Evolutionary conservation across 92 coral and sea anemone species (phyloP).

Genomic region (Hydrozoanthus gracilis): DNA sequence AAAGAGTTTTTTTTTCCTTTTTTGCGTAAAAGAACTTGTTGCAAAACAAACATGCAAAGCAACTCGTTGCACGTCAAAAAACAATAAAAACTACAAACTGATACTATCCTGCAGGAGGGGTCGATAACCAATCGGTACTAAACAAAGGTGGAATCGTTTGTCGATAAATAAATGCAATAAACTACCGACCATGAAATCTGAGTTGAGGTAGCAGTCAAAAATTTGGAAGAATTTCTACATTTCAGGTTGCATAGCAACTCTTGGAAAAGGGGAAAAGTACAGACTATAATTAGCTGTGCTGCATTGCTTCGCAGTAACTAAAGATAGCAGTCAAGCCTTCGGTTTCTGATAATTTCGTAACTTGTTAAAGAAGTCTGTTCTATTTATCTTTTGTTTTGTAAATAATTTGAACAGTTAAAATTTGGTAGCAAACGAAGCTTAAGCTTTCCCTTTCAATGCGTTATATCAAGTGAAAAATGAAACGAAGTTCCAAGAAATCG

Average conservation of each 20-base stretch:
- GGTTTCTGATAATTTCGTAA: background rate
- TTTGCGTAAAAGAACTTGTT: too few species aligned
- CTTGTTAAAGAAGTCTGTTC: background rate
- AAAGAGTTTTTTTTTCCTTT: too few species aligned
- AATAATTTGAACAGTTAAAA: too few species aligned
- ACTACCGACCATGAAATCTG: background rate
- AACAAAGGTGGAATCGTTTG: background rate
- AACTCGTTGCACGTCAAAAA: background rate
- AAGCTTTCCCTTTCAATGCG: background rate
- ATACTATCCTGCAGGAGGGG: background rate
- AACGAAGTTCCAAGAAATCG: background rate
- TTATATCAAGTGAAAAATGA: background rate
- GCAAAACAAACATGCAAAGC: background rate
- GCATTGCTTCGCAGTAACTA: background rate
- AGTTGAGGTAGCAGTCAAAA: background rate
- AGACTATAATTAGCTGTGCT: background rate
- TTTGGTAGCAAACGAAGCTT: too few species aligned
- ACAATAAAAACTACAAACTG: background rate
- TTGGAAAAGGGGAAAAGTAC: background rate
- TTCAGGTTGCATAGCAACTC: background rate
- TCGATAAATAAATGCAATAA: background rate
- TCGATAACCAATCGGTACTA: background rate
- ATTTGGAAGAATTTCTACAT: background rate
- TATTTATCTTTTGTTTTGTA: background rate
- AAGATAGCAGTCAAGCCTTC: background rate